Evolutionary conservation across 2,113 vertebrate species (phyloP), one percentile per base, ranked within the genome.

Genomic region (Menidia beryllina): DNA sequence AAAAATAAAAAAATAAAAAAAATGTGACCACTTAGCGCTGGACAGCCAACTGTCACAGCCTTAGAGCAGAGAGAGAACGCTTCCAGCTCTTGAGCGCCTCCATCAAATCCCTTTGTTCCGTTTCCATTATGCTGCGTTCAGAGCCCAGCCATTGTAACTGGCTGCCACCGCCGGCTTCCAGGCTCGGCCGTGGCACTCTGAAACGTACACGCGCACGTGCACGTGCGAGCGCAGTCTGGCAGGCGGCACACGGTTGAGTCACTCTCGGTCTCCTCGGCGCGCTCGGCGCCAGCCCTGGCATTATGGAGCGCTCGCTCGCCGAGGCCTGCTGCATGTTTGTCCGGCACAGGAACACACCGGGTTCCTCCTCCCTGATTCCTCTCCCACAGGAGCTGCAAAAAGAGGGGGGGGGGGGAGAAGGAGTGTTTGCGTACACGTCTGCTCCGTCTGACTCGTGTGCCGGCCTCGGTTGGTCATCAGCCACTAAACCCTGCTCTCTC

Each of bases 101-200:
- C 66, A 81, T 86, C 83, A 82, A 84, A 82, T 84, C 77, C 87
- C 87, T 88, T 88, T 91, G 84, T 89, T 80, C 70, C 63, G 55
- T 70, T 78, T 81, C 82, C 81, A 88, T 90, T 83, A 67, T 65
- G 75, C 88, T 67, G 77, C 67, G 81, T 81, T 87, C 84, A 66
- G 79, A 83, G 79, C 63, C 83, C 75, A 85, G 23, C 70, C 73
- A 73, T 86, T 70, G 38, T 74, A 72, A 84, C 86, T 74, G 85
- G 79, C 89, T 87, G 84, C 82, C 80, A 75, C n/a, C 86, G 50
- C 72, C 20, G 57, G 65, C 74, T 48, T 78, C 82, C 79, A 26
- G 69, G 64, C 78, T 62, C 80, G 72, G 55, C 69, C 62, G 5
- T 56, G 57, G 21, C 69, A 23, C 68, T 60, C 61, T 60, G 7